Evolutionary conservation across 1,140 invertebrate genomes (phyloP), one percentile per base, ranked within the genome.

Genomic region (Penaeus chinensis): DNA sequence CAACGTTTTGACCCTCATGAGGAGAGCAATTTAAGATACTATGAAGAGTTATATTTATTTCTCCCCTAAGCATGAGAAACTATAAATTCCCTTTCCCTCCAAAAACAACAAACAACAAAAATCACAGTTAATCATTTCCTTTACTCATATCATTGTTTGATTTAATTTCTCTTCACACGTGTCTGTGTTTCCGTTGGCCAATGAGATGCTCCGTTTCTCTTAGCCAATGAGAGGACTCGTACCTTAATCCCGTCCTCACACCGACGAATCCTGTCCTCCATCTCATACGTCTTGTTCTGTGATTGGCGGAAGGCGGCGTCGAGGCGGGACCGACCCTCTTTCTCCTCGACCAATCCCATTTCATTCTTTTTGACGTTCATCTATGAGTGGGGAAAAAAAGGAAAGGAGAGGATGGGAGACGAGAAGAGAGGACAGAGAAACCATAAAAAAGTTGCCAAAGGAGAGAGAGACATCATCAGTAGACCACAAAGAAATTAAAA

Each of bases 351-450:
- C 32, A 89, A 80, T 11, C 66, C 32, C 79, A 86, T 65, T 24
- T 91, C 90, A n/a, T 78, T 86, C 77, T 86, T 89, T 76, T 91
- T 90, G 5, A 90, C 37, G 37, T 89, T 85, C 74, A 90, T 76
- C 89, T 90, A 37, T 3, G 1, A 4, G 13, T 42, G 11, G 42
- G 42, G n/a, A 8, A 10, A 24, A 16, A 22, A 78, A 78, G 27
- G 20, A 32, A 13, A 71, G 32, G 22, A 24, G 79, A 13, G 61
- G 24, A 24, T 22, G 60, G 8, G 61, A 24, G 19, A 18, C 8
- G 77, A 71, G 66, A 3, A 19, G 32, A 32, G 4, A 20, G 16
- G 37, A 47, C 18, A 78, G 42, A 19, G 42, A n/a, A 19, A 10
- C 8, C 3, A 37, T 8, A 47, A 22, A n/a, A 78, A 42, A 2